Conservation (phyloP, 92 coral and sea anemone species). For the Umimayanthus chanpuru region DNA sequence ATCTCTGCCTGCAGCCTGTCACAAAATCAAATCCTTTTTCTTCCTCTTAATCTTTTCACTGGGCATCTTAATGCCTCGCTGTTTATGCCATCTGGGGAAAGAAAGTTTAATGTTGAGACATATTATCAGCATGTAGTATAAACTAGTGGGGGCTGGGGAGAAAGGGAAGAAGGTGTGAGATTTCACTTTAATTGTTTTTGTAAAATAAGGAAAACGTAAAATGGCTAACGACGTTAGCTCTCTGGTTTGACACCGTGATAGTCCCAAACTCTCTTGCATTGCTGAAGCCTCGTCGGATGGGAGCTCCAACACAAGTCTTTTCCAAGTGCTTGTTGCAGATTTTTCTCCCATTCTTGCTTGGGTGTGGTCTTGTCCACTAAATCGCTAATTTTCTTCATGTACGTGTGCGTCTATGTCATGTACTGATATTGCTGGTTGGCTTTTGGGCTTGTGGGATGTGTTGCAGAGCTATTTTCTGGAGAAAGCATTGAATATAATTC, state of each 20-base stretch:
- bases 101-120: neutral
- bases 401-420: neutral
- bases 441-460: slow-evolving; percentile 15
- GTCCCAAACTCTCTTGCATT: neutral
- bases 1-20: neutral
- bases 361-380: neutral
- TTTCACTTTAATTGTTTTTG: neutral
- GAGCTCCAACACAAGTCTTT: neutral
- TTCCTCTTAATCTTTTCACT: neutral
- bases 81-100: neutral
- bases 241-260: neutral
- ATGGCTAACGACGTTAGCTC: neutral
- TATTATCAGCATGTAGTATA: too few species aligned
- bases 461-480: neutral
- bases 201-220: too few species aligned
- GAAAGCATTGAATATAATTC: neutral
- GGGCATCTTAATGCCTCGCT: neutral
- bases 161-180: neutral
- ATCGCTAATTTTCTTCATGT: neutral
- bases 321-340: neutral
- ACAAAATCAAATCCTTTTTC: neutral
- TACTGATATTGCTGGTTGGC: neutral
- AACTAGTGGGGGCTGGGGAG: too few species aligned
- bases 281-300: neutral
- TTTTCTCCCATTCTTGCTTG: neutral